phyloP scores from a whole-genome alignment of 92 coral and sea anemone species.

The Paramuricea clavata region DNA sequence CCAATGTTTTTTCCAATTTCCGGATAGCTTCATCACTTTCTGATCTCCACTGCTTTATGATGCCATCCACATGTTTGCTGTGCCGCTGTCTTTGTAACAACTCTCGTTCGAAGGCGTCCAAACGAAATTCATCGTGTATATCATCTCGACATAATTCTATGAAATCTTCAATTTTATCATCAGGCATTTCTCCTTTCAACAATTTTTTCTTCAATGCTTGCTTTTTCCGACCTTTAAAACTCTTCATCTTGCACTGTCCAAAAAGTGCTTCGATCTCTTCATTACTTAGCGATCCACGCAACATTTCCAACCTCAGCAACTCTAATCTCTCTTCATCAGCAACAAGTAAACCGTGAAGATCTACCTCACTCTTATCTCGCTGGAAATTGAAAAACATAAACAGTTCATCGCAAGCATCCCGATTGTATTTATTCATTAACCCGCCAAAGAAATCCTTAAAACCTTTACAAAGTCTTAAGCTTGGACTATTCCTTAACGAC shows the following conservation, averaged over 20 bases:
- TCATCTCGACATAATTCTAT: background rate
- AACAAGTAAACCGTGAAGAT: constrained; percentile 67
- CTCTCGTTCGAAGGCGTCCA: background rate
- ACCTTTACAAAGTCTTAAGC: background rate
- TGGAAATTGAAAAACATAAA: constrained; percentile 56
- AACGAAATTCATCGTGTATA: background rate
- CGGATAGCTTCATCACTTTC: constrained; percentile 69
- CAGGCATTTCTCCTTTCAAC: background rate
- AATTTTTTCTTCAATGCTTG: background rate
- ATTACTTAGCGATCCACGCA: background rate
- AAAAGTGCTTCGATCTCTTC: background rate
- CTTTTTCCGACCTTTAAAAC: background rate
- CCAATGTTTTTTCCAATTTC: constrained; percentile 7
- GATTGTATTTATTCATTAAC: constrained; percentile 45
- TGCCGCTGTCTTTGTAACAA: background rate
- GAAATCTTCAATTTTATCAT: background rate
- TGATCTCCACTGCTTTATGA: constrained; percentile 25
- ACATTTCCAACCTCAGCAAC: background rate
- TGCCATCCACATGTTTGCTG: background rate
- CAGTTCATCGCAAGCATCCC: constrained; percentile 36
- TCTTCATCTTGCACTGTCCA: background rate
- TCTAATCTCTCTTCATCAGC: constrained; percentile 34
- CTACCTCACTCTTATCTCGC: constrained; percentile 55
- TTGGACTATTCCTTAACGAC: background rate
- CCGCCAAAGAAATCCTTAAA: constrained; percentile 36